A percentile compares a stretch with the other conserved stretches of the same genome.
These are phyloP conservation scores for Drosophila bifasciata DNA, from an alignment of 1,140 invertebrate genomes.

Conservation along the genomic window DNA sequence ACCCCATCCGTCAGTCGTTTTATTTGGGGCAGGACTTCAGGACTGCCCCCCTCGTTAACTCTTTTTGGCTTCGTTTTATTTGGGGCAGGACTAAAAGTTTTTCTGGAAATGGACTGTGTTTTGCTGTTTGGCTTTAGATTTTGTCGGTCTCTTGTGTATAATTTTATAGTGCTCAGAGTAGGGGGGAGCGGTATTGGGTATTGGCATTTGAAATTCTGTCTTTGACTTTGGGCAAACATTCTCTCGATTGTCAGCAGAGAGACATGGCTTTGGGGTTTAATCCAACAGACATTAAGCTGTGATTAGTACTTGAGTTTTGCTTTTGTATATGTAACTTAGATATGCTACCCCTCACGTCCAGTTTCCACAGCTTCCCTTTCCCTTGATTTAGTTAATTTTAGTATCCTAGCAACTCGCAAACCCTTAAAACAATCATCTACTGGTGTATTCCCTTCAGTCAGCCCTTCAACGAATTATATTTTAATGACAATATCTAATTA, in stretches of 20 bases:
- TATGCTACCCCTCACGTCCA: background rate
- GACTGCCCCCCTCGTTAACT: too few species aligned
- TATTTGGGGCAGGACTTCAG: constrained; percentile 61
- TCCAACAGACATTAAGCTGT: constrained; percentile 68
- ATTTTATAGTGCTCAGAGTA: constrained; percentile 59
- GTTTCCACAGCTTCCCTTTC: too few species aligned
- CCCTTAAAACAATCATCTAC: background rate
- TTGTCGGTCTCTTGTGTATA: constrained; percentile 73
- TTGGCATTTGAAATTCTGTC: constrained; percentile 23
- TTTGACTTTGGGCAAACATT: constrained; percentile 60
- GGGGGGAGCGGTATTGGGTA: constrained; percentile 10
- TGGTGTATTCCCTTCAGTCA: background rate
- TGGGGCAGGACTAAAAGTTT: constrained; percentile 64
- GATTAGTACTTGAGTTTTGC: constrained; percentile 72
- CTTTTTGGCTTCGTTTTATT: constrained; percentile 42
- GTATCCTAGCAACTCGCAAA: background rate
- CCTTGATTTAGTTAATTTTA: constrained; percentile 10
- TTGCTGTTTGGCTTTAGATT: constrained; percentile 34
- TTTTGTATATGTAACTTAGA: constrained; percentile 27
- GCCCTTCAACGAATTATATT: constrained; percentile 20
- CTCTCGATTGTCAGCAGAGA: constrained; percentile 63
- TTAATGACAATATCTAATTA: constrained; percentile 50
- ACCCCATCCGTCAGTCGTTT: constrained; percentile 60
- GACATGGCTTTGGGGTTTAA: constrained; percentile 70
- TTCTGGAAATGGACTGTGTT: too few species aligned